These are phyloP conservation scores for Gnathonemus longibarbis DNA, from an alignment of 2,113 vertebrate genomes.

Conservation along the genomic window DNA sequence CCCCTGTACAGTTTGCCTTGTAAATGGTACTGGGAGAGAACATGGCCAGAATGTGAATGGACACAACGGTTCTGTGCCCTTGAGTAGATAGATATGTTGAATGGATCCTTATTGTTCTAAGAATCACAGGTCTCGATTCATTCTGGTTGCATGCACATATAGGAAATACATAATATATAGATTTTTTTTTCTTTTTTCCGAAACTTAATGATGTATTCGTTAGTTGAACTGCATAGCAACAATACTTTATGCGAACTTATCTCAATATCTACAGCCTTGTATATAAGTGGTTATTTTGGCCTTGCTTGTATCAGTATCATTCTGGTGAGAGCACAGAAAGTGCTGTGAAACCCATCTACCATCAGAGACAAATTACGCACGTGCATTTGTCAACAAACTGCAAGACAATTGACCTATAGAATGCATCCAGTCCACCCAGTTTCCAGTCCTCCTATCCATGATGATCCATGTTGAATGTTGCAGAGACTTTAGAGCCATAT, in stretches of 20 bases:
- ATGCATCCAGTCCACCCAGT: not conserved
- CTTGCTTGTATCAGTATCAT: not conserved
- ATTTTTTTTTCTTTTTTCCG: not conserved
- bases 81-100: not conserved
- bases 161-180: not conserved
- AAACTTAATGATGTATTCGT: not conserved
- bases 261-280: not conserved
- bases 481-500: not conserved
- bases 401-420: not conserved
- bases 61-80: not conserved
- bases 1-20: conserved; percentile 23
- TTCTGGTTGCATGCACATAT: not conserved
- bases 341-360: not conserved
- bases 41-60: not conserved
- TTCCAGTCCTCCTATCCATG: not conserved
- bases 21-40: conserved; percentile 18
- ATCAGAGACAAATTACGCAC: not conserved
- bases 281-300: not conserved
- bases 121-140: not conserved
- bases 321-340: not conserved
- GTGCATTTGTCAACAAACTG: not conserved
- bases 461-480: not conserved
- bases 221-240: not conserved
- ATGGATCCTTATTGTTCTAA: not conserved
- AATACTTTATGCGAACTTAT: not conserved